These are phyloP conservation scores for Monochamus saltuarius DNA, from an alignment of 1,140 invertebrate species.

Conservation along the genomic window DNA sequence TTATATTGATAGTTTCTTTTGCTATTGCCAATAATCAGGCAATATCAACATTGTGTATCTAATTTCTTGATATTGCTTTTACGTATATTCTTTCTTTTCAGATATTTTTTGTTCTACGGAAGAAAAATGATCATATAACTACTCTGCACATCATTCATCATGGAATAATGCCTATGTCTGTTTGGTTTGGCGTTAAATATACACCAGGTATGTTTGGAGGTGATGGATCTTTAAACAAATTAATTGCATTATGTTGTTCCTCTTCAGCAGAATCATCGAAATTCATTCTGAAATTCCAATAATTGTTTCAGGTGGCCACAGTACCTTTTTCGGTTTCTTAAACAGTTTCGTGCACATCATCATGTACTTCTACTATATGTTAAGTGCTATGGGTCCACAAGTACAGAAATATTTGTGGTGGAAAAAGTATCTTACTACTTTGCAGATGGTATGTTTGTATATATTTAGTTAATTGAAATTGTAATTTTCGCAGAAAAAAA, in stretches of 20 bases:
- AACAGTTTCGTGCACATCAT: slow-evolving; percentile 86
- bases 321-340: slow-evolving; percentile 74
- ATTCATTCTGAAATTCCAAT: slow-evolving; percentile 71
- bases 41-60: no score
- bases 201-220: background rate
- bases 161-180: slow-evolving; percentile 86
- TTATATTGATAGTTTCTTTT: no score
- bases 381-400: slow-evolving; percentile 71
- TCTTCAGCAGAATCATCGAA: background rate
- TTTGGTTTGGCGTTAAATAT: slow-evolving; percentile 88
- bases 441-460: slow-evolving; percentile 69
- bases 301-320: slow-evolving; percentile 77
- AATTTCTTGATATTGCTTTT: no score
- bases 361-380: slow-evolving; percentile 81
- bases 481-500: background rate
- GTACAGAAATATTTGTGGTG: slow-evolving; percentile 77
- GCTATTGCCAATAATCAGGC: no score
- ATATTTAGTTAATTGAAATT: background rate
- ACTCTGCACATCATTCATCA: slow-evolving; percentile 74
- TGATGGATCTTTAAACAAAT: background rate
- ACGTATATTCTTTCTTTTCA: background rate
- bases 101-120: slow-evolving; percentile 81
- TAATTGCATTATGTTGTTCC: background rate
- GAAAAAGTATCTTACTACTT: slow-evolving; percentile 79
- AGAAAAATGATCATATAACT: slow-evolving; percentile 58